A percentile compares a stretch with the other conserved stretches of the same genome.
Conservation (phyloP, 2,113 vertebrate genomes). For the Heteronetta atricapilla region DNA sequence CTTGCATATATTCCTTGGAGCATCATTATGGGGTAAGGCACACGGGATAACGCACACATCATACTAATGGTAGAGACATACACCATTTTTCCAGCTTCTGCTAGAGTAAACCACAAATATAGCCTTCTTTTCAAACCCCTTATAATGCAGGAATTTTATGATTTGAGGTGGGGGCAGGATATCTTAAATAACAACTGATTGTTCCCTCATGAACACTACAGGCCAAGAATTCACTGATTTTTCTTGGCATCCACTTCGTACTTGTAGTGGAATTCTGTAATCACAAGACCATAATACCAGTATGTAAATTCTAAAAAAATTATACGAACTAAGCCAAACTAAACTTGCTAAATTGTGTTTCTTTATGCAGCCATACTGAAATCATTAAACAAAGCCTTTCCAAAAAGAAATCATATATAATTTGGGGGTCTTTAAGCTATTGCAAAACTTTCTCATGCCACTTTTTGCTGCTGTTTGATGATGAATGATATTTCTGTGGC, state of each 20-base stretch:
- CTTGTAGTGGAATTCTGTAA: background rate
- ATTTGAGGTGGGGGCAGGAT: background rate
- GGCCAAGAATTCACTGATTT: conserved; percentile 21
- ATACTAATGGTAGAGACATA: background rate
- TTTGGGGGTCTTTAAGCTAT: background rate
- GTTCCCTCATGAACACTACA: background rate
- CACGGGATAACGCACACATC: background rate
- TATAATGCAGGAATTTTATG: background rate
- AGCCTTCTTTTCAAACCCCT: background rate
- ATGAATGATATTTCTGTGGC: background rate
- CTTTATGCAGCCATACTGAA: conserved; percentile 19
- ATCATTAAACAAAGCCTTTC: background rate
- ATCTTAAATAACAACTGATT: conserved; percentile 17
- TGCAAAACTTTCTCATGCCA: conserved; percentile 7
- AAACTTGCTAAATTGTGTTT: conserved; percentile 24
- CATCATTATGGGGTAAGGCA: background rate
- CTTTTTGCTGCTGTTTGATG: background rate
- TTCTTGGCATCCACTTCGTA: background rate
- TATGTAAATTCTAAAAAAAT: background rate
- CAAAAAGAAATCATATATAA: background rate
- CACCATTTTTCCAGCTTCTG: background rate
- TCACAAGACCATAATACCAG: conserved; percentile 20
- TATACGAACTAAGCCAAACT: conserved; percentile 33
- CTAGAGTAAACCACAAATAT: background rate
- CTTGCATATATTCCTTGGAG: background rate